These are phyloP conservation scores for Muscicapa adusta DNA, from an alignment of 2,113 vertebrate species.

Conservation along the genomic window DNA sequence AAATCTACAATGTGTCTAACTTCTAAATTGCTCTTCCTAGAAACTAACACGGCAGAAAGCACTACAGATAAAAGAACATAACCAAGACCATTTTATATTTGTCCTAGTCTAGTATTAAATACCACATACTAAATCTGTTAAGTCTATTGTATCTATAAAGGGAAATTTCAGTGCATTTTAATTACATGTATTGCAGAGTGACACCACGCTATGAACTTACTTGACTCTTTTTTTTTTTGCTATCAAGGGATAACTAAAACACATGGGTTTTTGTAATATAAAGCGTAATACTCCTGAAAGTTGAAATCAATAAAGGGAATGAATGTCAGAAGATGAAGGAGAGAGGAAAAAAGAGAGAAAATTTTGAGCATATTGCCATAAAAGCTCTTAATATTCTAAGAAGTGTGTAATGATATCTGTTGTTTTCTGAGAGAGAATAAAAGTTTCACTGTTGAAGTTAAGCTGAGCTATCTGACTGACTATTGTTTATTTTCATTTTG, in stretches of 20 bases:
- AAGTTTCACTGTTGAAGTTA: conserved; percentile 31
- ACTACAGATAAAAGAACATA: not conserved
- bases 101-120: not conserved
- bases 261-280: not conserved
- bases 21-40: not conserved
- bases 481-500: conserved; percentile 32
- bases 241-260: not conserved
- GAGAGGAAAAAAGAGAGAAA: not conserved
- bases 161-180: not conserved
- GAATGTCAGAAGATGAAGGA: not conserved
- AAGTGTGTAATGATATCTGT: not conserved
- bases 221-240: not conserved
- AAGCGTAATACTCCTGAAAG: not conserved
- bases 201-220: not conserved
- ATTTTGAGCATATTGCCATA: not conserved
- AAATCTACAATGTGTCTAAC: not conserved
- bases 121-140: not conserved
- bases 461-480: not conserved
- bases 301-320: not conserved
- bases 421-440: not conserved
- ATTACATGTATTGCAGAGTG: not conserved
- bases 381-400: not conserved
- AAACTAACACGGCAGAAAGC: not conserved
- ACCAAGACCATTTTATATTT: not conserved
- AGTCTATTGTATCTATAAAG: not conserved